phyloP scores from a whole-genome alignment of 2,797 vertebrate species.

The Crenichthys baileyi region DNA sequence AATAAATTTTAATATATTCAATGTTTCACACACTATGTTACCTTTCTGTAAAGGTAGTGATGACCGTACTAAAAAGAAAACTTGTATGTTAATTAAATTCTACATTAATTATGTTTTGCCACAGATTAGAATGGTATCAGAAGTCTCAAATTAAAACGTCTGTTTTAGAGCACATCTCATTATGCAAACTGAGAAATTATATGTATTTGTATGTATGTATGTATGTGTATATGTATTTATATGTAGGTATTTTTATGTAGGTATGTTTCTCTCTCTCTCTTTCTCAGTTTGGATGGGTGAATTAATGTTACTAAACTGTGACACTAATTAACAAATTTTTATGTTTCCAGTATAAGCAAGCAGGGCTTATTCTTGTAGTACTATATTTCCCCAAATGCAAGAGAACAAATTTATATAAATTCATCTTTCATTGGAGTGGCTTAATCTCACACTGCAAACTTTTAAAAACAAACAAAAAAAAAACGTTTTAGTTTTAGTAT shows the following conservation, averaged over 20 bases:
- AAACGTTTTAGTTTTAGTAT: neutral
- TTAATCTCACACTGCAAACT: neutral
- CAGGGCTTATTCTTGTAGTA: conserved; percentile 27
- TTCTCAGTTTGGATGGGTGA: neutral
- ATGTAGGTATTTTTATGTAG: too few relatives aligned
- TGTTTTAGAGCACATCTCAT: neutral
- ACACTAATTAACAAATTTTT: neutral
- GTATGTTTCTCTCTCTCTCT: too few relatives aligned
- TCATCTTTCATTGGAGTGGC: neutral
- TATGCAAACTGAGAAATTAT: neutral
- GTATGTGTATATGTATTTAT: too few relatives aligned
- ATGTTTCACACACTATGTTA: neutral
- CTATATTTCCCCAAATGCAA: conserved; percentile 18
- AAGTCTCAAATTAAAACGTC: neutral
- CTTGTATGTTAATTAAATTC: neutral
- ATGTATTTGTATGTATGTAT: too few relatives aligned
- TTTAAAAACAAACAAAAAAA: neutral
- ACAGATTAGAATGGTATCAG: neutral
- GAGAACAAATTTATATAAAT: neutral
- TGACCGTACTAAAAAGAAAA: neutral
- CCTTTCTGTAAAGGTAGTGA: neutral
- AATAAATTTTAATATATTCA: neutral
- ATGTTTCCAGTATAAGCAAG: conserved; percentile 19
- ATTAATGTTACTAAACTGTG: neutral
- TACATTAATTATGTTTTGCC: neutral